These are phyloP conservation scores for Pipra filicauda DNA, from an alignment of 2,113 vertebrate genomes.

Conservation along the genomic window DNA sequence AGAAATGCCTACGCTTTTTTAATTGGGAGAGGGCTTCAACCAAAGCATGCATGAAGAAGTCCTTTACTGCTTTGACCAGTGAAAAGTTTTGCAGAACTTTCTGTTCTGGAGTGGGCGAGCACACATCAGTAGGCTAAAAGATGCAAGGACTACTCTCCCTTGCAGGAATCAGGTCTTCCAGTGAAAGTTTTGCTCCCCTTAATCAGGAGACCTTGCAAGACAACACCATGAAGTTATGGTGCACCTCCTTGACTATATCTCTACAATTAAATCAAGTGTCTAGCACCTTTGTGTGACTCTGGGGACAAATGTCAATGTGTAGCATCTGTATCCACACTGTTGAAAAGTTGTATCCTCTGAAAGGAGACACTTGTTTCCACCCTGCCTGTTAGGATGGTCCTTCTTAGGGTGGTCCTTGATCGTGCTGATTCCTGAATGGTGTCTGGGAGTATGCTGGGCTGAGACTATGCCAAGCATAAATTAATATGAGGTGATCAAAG, in stretches of 20 bases:
- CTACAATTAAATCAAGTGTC: neutral
- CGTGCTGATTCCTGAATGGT: neutral
- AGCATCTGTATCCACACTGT: neutral
- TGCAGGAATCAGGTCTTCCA: neutral
- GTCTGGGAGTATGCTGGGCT: neutral
- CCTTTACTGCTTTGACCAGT: neutral
- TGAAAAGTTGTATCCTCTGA: neutral
- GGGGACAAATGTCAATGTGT: fast-evolving
- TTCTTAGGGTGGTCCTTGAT: neutral
- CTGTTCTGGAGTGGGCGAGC: neutral
- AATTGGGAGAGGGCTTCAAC: neutral
- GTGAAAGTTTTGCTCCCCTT: neutral
- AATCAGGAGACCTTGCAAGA: neutral
- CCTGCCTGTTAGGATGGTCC: neutral
- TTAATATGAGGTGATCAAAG: neutral
- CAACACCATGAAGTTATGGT: neutral
- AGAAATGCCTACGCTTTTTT: neutral
- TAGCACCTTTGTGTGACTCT: neutral
- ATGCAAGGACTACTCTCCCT: neutral
- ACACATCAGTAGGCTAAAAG: neutral
- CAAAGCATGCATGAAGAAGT: neutral
- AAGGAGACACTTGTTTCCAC: neutral
- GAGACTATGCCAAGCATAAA: neutral
- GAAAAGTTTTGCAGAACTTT: neutral
- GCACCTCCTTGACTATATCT: neutral